A percentile compares a stretch with the other conserved stretches of the same genome.
phyloP scores from a whole-genome alignment of 2,797 vertebrate genomes.

The Sebastes steindachneri region DNA sequence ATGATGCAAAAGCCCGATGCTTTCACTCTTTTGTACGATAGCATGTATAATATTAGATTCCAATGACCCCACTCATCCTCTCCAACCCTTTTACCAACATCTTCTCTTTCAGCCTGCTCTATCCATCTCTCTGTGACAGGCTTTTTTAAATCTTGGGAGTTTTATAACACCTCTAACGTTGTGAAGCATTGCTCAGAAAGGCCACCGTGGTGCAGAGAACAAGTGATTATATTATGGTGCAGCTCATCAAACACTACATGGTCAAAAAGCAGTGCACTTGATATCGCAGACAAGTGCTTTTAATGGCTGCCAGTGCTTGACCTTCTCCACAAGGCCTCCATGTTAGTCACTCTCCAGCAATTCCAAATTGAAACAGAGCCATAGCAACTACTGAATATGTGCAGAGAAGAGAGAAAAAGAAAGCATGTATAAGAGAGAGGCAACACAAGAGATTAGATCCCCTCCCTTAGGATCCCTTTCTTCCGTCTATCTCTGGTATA shows the following conservation, averaged over 20 bases:
- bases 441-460: slow-evolving; percentile 9
- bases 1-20: neutral
- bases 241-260: slow-evolving; percentile 71
- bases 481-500: slow-evolving; percentile 15
- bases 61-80: slow-evolving; percentile 11
- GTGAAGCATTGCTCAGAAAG: slow-evolving; percentile 37
- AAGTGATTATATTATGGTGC: slow-evolving; percentile 71
- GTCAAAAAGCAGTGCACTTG: slow-evolving; percentile 70
- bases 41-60: slow-evolving; percentile 25
- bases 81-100: neutral
- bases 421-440: neutral
- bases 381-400: slow-evolving; percentile 31
- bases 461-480: neutral
- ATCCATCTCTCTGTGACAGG: slow-evolving; percentile 2
- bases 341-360: slow-evolving; percentile 75
- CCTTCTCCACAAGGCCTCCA: slow-evolving; percentile 67
- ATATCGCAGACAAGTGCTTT: slow-evolving; percentile 73
- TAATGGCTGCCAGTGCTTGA: slow-evolving; percentile 76
- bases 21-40: neutral
- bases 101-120: neutral
- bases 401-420: slow-evolving; percentile 10
- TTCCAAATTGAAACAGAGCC: slow-evolving; percentile 69
- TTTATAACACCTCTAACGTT: slow-evolving; percentile 56
- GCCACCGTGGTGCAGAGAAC: slow-evolving; percentile 45
- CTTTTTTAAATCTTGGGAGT: slow-evolving; percentile 24